These are phyloP conservation scores for Patiria miniata DNA, from an alignment of 35 echinoderm and acorn worm genomes.

Conservation along the genomic window DNA sequence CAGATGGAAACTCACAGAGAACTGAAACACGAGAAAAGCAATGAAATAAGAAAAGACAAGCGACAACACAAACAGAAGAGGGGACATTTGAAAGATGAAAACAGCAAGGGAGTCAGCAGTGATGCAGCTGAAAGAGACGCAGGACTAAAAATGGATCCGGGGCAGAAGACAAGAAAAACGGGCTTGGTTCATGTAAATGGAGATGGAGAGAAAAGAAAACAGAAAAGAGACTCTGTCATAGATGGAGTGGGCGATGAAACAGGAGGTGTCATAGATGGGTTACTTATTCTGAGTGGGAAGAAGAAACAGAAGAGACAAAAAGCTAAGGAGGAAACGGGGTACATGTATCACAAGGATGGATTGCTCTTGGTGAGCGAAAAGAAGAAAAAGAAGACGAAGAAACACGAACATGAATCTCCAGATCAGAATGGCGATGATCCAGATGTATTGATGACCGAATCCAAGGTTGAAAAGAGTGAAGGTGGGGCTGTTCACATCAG, in stretches of 20 bases:
- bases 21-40: not conserved
- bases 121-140: no score
- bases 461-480: no score
- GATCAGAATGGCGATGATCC: not conserved
- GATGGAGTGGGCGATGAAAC: no score
- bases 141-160: not conserved
- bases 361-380: not conserved
- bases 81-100: slow-evolving; percentile 1
- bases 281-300: not conserved
- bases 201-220: not conserved
- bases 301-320: not conserved
- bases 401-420: not conserved
- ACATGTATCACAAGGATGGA: not conserved
- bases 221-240: not conserved
- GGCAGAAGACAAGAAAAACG: not conserved
- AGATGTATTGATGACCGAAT: no score
- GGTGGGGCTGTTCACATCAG: no score
- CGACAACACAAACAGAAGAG: not conserved
- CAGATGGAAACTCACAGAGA: not conserved
- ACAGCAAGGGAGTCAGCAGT: not conserved
- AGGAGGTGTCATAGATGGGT: no score
- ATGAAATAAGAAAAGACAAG: not conserved
- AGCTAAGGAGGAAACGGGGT: not conserved
- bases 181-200: not conserved
- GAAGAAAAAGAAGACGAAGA: slow-evolving; percentile 48